Evolutionary conservation across 2,797 vertebrate species (phyloP), one percentile per base, ranked within the genome.

Genomic region (Mico argentatus): DNA sequence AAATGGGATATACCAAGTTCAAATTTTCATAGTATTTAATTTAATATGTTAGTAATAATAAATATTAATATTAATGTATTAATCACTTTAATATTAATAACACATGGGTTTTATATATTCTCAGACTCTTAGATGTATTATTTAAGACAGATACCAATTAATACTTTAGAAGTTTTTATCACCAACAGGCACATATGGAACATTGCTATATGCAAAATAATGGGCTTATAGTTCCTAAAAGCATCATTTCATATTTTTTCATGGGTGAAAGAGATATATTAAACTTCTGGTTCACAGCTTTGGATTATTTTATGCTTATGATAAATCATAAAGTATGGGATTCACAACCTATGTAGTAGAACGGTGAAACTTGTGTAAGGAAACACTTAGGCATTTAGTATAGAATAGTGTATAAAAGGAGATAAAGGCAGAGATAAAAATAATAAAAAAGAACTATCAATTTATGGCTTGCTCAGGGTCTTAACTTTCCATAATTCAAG

Each of bases 261-360:
- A 46, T 87, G 20, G 95, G n/a, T 91, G 27, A 93, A 90, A 90
- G 70, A 80, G 79, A 82, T 70, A 9, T 75, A 90, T 24, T 84
- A 13, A 96, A 92, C 19, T 50, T 92, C 24, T 76, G 36, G 26
- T 88, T 95, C 64, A 72, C 57, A 90, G 70, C 11, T 80, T 88
- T 91, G 72, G 30, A 27, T 88, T 7, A 94, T 73, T 95, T 95
- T 80, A 15, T 96, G 15, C 22, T 95, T 92, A 72, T 93, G 52
- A 81, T 77, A 57, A 33, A 83, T 44, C 10, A 48, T 55, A 70
- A 93, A 86, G 77, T 84, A 41, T 79, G 46, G 13, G 26, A 26
- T 48, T 95, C 11, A 44, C 36, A 89, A 41, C 46, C 11, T 52
- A 30, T 33, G 4, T 41, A 52, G 20, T 12, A 20, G 41, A 9